phyloP scores from a whole-genome alignment of 2,888 invertebrate species.

The Dioctria linearis region DNA sequence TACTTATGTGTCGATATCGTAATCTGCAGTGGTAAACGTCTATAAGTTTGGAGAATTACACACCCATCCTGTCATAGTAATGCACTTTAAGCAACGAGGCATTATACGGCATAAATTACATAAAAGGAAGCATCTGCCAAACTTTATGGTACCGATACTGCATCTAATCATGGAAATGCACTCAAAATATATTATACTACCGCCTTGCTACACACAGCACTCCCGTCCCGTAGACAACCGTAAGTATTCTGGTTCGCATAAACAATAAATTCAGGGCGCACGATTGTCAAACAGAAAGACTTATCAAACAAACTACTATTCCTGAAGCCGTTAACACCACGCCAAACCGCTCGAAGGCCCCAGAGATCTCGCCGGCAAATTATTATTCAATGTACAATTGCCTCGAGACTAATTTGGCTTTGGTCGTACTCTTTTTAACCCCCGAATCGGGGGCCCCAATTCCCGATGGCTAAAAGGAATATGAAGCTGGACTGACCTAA shows the following conservation, averaged over 20 bases:
- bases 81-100: no score
- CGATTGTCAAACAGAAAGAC: constrained; percentile 20
- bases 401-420: constrained; percentile 35
- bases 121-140: not conserved
- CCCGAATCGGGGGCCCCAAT: not conserved
- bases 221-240: not conserved
- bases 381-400: constrained; percentile 48
- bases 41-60: no score
- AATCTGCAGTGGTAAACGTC: no score
- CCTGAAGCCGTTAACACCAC: not conserved
- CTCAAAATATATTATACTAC: not conserved
- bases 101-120: not conserved
- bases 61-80: not conserved
- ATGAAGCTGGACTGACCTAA: no score
- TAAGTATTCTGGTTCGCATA: not conserved
- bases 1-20: no score
- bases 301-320: constrained; percentile 4
- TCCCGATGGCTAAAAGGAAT: not conserved
- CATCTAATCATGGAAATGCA: constrained; percentile 27
- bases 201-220: not conserved
- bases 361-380: constrained; percentile 17
- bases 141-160: not conserved
- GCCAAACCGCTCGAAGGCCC: not conserved
- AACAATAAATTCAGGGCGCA: constrained; percentile 35
- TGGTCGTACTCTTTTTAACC: not conserved